Conservation (phyloP, 1,140 invertebrate species). For the Lerema accius region DNA sequence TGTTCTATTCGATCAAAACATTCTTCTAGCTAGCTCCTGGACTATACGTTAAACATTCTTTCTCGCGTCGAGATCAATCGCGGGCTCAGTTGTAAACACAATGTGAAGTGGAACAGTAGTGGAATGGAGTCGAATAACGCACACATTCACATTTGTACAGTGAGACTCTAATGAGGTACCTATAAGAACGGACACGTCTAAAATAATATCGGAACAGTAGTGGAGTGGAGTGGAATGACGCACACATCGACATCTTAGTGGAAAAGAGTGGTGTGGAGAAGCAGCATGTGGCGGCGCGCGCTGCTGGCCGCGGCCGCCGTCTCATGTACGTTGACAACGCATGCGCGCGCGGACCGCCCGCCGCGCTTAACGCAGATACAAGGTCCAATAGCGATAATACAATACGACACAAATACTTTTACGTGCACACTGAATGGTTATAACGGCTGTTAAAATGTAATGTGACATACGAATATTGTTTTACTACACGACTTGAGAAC, state of each 20-base stretch:
- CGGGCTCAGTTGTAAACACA: not conserved
- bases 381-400: constrained; percentile 56
- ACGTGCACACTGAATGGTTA: not conserved
- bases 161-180: too few relatives aligned
- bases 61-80: not conserved
- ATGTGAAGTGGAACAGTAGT: not conserved
- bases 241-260: too few relatives aligned
- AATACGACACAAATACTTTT: not conserved
- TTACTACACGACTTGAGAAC: too few relatives aligned
- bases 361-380: constrained; percentile 61
- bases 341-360: constrained; percentile 50
- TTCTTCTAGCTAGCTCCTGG: too few relatives aligned
- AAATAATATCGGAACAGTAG: too few relatives aligned
- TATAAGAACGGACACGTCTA: too few relatives aligned
- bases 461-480: too few relatives aligned
- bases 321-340: constrained; percentile 72
- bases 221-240: too few relatives aligned
- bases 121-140: too few relatives aligned
- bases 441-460: too few relatives aligned
- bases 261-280: constrained; percentile 27
- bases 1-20: too few relatives aligned
- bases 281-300: constrained; percentile 58
- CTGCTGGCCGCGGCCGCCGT: constrained; percentile 54
- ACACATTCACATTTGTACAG: too few relatives aligned
- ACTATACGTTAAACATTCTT: not conserved